Evolutionary conservation across 2,888 invertebrate species (phyloP), one percentile per base, ranked within the genome.

Genomic region (Pollenia labialis): DNA sequence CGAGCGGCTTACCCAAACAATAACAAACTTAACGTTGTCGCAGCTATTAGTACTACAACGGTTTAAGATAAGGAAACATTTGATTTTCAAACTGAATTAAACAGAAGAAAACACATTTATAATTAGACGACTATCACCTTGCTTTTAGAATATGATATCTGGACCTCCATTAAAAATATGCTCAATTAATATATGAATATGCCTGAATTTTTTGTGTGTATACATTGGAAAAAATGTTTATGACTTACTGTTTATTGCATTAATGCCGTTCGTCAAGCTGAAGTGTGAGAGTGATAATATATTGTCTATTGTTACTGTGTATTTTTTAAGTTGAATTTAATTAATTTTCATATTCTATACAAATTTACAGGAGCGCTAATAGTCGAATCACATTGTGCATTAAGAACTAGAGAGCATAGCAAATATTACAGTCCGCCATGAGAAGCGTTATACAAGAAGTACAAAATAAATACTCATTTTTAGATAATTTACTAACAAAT

Each of bases 401-500:
- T 56, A 46, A 79, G 50, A 62, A n/a, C 14, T 32, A 54, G 42
- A 69, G 62, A 18, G 7, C 14, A 60, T 56, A 54, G 66, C 10
- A 52, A 16, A 56, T 4, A 62, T 14, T 23, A 46, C 32, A 69
- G 12, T 62, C 44, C 68, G 54, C 75, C 87, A 90, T 90, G 90
- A 88, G 88, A 14, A 90, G 89, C 80, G 85, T 92, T 75, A 88
- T 91, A 85, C 91, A 92, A 90, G 91, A 92, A 87, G 88, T 92
- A 81, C 91, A 91, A 89, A 91, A 92, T 72, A 91, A 92, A 89
- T 92, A 92, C 88, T 91, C 92, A 69, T 92, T 92, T 87, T 90
- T 92, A 83, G 91, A 92, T 88, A 92, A 92, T 89, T 88, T 92
- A 8, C 89, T 93, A 68, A 90, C 89, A 68, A 91, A 91, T 76